Evolutionary conservation across 64 coral and sea anemone genomes (phyloP).

Genomic region (Trachythela sp.): DNA sequence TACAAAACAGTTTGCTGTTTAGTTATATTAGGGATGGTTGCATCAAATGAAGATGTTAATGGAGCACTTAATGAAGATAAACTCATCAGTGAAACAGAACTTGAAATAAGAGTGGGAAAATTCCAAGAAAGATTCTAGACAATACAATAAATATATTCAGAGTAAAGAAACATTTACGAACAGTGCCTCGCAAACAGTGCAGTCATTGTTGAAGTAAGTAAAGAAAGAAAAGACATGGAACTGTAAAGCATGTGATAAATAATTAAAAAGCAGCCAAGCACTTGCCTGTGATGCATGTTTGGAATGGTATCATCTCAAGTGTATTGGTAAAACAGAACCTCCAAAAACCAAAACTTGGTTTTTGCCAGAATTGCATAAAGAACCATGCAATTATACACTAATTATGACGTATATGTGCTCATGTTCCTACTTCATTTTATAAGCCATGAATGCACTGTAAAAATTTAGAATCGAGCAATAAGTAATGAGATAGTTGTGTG

Average conservation of each 20-base stretch:
- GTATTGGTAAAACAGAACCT: background rate
- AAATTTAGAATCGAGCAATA: no score
- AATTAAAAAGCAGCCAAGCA: background rate
- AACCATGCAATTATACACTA: background rate
- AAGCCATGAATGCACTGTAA: no score
- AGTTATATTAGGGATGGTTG: background rate
- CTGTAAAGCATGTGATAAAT: constrained; percentile 8
- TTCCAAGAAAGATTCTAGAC: constrained; percentile 33
- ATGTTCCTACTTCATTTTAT: no score
- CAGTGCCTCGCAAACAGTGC: constrained; percentile 33
- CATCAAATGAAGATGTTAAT: background rate
- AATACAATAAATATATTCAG: constrained; percentile 44
- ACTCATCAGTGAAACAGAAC: constrained; percentile 9
- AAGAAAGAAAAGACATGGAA: background rate
- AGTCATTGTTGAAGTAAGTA: background rate
- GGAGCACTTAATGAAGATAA: constrained; percentile 29
- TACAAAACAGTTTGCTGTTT: no score
- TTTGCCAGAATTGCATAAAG: background rate
- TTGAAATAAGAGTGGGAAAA: constrained; percentile 27
- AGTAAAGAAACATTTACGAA: constrained; percentile 44
- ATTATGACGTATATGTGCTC: no score
- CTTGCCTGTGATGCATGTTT: constrained; percentile 13
- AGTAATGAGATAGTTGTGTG: no score
- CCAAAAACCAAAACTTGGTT: constrained; percentile 16
- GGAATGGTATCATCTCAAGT: constrained; percentile 1